Evolutionary conservation across 2,888 invertebrate species (phyloP), one percentile per base, ranked within the genome.

Genomic region (Netelia virgata): DNA sequence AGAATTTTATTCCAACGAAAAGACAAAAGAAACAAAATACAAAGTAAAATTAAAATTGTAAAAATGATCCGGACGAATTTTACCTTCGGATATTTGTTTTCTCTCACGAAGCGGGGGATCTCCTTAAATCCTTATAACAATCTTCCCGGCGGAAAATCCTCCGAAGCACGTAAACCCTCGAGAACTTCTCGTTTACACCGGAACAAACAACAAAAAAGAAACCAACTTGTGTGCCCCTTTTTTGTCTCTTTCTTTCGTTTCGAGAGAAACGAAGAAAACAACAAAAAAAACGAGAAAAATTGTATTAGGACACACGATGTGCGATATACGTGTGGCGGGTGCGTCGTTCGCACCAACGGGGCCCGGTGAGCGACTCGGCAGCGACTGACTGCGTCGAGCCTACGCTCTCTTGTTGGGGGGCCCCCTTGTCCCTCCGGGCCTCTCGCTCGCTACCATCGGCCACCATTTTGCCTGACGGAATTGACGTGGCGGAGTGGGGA

Each of bases 281-380:
- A 23, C n/a, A 5, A 50, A 59, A 41, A n/a, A 43, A 14, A 47
- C 1, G 20, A 6, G 11, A n/a, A 23, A 20, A 59, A 57, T 64
- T 53, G 41, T 69, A 10, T 50, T 14, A 57, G 14, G 57, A 50
- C 43, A 16, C 57, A 61, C 36, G 36, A 55, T 14, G 64, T 16
- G 50, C 14, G 23, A 66, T 16, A 69, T 59, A 28, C 28, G 55
- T 79, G 69, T 75, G 70, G 23, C 59, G 77, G 86, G 85, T 87
- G 89, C 90, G 90, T 86, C 50, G 63, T 86, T 86, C 90, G 89
- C 92, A 89, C 88, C 90, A 90, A 89, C 92, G 90, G 93, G 93
- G 92, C 93, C 93, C 92, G 91, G 89, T 90, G 89, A 90, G 88
- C 91, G 90, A 93, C 92, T 92, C 88, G 87, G 84, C 87, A 86